Evolutionary conservation across 2,797 vertebrate genomes (phyloP), one percentile per base, ranked within the genome.

Genomic region (Zonotrichia albicollis): DNA sequence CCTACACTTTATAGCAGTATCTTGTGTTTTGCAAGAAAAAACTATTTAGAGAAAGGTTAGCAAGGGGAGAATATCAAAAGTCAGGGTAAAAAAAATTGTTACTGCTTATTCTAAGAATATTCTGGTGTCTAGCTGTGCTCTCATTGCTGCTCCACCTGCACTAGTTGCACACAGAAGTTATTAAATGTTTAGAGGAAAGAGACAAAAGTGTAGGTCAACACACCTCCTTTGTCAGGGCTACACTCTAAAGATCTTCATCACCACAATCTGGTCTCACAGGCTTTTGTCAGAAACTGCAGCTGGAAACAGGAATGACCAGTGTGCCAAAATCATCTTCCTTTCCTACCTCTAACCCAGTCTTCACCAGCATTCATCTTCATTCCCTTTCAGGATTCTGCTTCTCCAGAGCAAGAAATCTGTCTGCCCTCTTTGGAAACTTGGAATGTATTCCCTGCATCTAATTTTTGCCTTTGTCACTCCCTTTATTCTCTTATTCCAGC

Each of bases 21-120:
- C 72, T 66, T 73, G 16, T 26, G 62, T 83, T 87, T 93, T 26
- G 34, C 26, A 80, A 82, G 46, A 15, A 79, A 91, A 53, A 62
- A 67, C 54, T 68, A 55, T 9, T 10, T 20, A 7, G 3, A 65
- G 81, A 75, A 87, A 81, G 42, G 45, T 67, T 36, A 58, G 10
- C 34, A 74, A 75, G 4, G 27, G 46, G 21, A 66, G 11, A 10
- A 5, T 46, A 74, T 46, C 5, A 34, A 55, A 89, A 55, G 27
- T 46, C 46, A 53, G 23, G 18, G 32, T 45, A 48, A 82, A 76
- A 76, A 30, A 60, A 40, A 40, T 20, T 29, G 18, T 46, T 85
- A n/a, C 17, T 72, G 11, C 25, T 76, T 77, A 58, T 74, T 84
- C 53, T 60, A 45, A 32, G 29, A 84, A 32, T 29, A 54, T 68